Base-by-base conservation (phyloP, 2,113 vertebrate genomes). In the Halcyon malimbica region DNA sequence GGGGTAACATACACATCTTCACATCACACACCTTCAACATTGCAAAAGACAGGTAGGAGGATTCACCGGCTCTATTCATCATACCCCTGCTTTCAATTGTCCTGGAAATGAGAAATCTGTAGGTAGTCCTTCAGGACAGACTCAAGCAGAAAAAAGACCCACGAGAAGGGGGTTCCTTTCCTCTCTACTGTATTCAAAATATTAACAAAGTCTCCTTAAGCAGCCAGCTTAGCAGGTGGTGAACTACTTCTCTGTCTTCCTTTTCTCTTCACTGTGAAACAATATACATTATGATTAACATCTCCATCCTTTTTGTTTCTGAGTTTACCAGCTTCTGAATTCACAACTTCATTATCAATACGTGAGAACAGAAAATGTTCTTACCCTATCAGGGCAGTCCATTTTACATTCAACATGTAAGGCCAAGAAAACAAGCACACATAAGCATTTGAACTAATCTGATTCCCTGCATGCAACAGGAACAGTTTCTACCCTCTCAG, bases 361-460 rank as follows among this genome's bases (percentile, higher is more conserved):
- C 9, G 77, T 4, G 11, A 65, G 3, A 76, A 33, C 4, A 53
- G 3, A 89, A 79, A 74, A 41, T 0, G 0, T 14, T 84, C 74
- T 87, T 62, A 89, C n/a, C 17, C 0, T 1, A 0, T 28, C 37
- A 59, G 29, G 2, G 6, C 10, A 25, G 24, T 5, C 37, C 21
- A 31, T 8, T 44, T 26, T 16, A 29, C 16, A 48, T 19, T 28
- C 6, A 13, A 14, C 9, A 9, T 4, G 69, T 16, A 2, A n/a
- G 20, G 62, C 23, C 6, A 31, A 56, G 6, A 57, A 39, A 0
- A 10, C 19, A 35, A 1, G n/a, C 13, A 46, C 46, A 19, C 46
- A 14, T 1, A 57, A 51, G 0, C 3, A 26, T n/a, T 7, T 23
- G 1, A 56, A 5, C 10, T 13, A 17, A 69, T 2, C 28, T 3